Evolutionary conservation across 53 echinoderm and acorn worm species (phyloP), one percentile per base, ranked within the genome.

Genomic region (Patiria pectinifera): DNA sequence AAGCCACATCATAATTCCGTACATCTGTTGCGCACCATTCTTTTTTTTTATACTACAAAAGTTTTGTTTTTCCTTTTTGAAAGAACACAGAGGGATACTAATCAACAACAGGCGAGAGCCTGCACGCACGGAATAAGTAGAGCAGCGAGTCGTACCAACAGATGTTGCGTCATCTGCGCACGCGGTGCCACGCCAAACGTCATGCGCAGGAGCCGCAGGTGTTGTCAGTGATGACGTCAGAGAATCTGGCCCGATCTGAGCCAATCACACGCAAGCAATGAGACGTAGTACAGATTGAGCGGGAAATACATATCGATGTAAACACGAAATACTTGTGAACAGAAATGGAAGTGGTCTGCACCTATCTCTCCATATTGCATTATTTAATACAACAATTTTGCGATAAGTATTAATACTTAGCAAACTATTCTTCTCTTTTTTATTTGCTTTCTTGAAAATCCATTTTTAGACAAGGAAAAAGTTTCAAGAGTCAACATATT

Each of bases 61-160:
- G 35, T 35, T 35, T 35, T 76, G 24, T 87, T 60, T 23, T 19
- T 89, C 60, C 24, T 63, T 13, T 61, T 48, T 66, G 66, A 44
- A 48, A 80, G 47, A 49, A 78, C 88, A 14, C 66, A 3, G 78
- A 47, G 70, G 80, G 90, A 63, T 21, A 61, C 90, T 90, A 90
- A 90, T 90, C 11, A n/a, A 62, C 59, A 69, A 15, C 90, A 90
- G 90, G 81, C 90, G n/a, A 80, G 18, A 19, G 11, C n/a, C 80
- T 66, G 90, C 90, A 90, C 90, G 90, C 90, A 90, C 90, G 45
- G 45, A 69, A 44, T 74, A 86, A 86, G 75, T 75, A 75, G 86
- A 48, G 22, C 86, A 86, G 86, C 47, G 44, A 3, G 45, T 14
- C 3, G 66, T 18, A 61, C 83, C 61, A 60, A 26, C 83, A 83